Evolutionary conservation across 2,113 vertebrate species (phyloP).

Genomic region (Equus przewalskii): DNA sequence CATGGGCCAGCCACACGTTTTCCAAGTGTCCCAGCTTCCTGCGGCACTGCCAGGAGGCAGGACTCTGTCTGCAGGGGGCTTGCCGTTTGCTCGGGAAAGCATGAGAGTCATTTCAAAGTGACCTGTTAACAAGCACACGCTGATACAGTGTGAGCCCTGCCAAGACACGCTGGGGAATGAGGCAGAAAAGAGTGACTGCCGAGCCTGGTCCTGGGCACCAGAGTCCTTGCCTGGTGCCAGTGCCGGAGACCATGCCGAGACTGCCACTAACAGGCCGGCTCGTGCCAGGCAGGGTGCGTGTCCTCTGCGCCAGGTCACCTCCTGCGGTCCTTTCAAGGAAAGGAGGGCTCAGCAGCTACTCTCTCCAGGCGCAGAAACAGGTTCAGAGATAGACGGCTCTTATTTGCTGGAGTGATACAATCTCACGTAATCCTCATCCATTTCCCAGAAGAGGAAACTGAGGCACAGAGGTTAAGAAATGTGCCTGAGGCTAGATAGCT

Average conservation of each 20-base stretch:
- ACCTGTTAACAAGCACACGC: neutral
- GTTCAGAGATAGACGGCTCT: neutral
- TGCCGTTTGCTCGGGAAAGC: neutral
- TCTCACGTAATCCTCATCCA: neutral
- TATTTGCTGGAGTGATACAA: neutral
- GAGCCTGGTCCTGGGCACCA: neutral
- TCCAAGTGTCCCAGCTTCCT: neutral
- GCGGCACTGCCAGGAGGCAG: neutral
- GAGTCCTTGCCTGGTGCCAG: neutral
- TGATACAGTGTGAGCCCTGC: neutral
- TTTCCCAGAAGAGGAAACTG: neutral
- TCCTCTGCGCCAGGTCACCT: rapidly evolving
- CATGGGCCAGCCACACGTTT: neutral
- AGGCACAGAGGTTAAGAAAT: conserved; percentile 21
- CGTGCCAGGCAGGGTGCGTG: neutral
- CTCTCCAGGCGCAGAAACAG: neutral
- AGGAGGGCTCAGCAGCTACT: neutral
- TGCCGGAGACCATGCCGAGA: neutral
- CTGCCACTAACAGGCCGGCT: neutral
- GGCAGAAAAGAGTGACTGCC: neutral
- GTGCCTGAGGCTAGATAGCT: neutral
- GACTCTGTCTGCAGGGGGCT: conserved; percentile 33
- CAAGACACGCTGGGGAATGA: neutral
- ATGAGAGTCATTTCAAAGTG: conserved; percentile 33
- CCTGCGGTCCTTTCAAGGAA: neutral